A percentile compares a stretch with the other conserved stretches of the same genome.
Conservation (phyloP, 1,140 invertebrate genomes). For the Oryzaephilus surinamensis region DNA sequence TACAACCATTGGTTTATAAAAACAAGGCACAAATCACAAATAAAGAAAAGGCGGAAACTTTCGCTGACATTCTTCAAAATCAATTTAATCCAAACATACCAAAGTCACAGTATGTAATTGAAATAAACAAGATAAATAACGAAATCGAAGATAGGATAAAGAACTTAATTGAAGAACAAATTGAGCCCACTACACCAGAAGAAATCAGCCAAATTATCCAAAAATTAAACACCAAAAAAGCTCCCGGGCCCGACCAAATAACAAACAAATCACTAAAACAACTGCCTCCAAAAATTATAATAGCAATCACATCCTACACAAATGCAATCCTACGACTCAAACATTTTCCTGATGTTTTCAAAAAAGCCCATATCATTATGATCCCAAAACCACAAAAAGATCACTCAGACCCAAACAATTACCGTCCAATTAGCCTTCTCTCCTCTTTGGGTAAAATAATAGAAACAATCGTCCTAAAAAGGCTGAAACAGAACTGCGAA, state of each 20-base stretch:
- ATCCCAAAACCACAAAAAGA: slow-evolving; percentile 2
- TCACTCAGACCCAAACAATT: neutral
- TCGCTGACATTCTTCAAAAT: no score
- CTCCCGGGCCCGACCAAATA: neutral
- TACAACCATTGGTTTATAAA: no score
- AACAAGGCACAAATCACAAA: no score
- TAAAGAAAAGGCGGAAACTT: no score
- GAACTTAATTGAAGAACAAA: no score
- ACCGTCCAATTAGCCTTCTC: neutral
- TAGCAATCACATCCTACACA: neutral
- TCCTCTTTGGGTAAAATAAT: neutral
- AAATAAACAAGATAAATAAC: no score
- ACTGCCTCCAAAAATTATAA: neutral
- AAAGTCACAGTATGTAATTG: no score
- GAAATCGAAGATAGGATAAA: no score
- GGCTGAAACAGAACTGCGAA: neutral
- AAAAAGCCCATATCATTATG: neutral
- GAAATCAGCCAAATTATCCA: no score
- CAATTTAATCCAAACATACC: no score
- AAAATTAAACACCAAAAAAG: neutral
- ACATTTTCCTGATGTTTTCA: neutral
- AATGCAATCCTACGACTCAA: neutral
- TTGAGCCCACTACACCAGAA: no score
- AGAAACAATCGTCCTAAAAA: neutral
- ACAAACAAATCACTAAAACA: neutral